Evolutionary conservation across 2,113 vertebrate species (phyloP).

Genomic region (Tupaia chinensis): DNA sequence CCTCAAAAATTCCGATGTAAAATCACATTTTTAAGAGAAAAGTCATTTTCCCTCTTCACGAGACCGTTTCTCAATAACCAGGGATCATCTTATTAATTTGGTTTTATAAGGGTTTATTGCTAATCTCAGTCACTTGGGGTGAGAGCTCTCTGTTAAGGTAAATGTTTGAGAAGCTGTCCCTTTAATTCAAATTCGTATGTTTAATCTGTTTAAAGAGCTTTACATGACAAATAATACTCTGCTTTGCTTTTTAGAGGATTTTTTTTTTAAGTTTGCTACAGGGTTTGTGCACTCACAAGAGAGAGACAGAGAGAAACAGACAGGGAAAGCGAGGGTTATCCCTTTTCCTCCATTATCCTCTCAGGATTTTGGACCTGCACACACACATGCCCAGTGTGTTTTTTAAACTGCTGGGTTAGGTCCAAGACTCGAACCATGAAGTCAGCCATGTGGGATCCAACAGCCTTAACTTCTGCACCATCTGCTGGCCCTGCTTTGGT

Average conservation of each 20-base stretch:
- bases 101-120: not conserved
- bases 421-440: no score
- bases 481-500: not conserved
- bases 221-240: not conserved
- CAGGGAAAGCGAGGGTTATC: no score
- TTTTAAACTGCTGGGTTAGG: no score
- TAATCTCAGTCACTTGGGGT: not conserved
- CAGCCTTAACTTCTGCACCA: no score
- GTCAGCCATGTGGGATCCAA: no score
- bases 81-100: not conserved
- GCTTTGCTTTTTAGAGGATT: not conserved
- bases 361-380: no score
- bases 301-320: no score
- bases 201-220: not conserved
- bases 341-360: no score
- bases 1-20: slow-evolving; percentile 18
- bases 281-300: no score
- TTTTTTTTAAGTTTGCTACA: no score
- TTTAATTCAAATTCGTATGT: not conserved
- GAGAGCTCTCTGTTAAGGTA: not conserved
- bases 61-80: not conserved
- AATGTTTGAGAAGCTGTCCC: not conserved
- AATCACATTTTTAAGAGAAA: slow-evolving; percentile 25
- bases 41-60: not conserved
- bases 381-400: no score